These are phyloP conservation scores for Saimiri boliviensis DNA, from an alignment of 2,113 vertebrate genomes.

Conservation along the genomic window DNA sequence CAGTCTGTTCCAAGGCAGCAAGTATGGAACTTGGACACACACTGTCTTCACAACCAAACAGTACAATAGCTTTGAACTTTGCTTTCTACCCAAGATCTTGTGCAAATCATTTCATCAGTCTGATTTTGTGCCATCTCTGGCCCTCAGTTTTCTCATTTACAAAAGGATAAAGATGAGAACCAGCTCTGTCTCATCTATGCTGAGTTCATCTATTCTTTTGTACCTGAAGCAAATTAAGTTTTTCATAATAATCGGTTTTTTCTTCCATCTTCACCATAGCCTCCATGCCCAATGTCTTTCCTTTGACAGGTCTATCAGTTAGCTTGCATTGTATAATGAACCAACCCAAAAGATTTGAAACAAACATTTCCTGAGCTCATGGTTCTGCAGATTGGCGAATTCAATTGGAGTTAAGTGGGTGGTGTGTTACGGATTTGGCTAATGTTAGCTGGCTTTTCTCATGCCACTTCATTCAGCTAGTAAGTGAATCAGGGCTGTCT, in stretches of 20 bases:
- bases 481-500: background rate
- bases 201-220: background rate
- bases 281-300: background rate
- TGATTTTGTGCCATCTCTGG: background rate
- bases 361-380: background rate
- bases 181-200: background rate
- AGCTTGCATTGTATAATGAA: background rate
- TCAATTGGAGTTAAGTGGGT: background rate
- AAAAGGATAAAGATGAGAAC: background rate
- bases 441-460: background rate
- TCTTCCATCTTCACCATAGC: background rate
- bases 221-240: background rate
- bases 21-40: fast-evolving
- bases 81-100: background rate
- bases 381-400: background rate
- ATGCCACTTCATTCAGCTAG: background rate
- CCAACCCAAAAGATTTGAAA: background rate
- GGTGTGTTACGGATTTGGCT: background rate
- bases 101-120: background rate
- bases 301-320: background rate
- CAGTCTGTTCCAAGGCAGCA: background rate
- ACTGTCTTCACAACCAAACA: background rate
- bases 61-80: background rate
- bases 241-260: background rate
- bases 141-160: background rate